Evolutionary conservation across 2,888 invertebrate genomes (phyloP).

Genomic region (Arge pagana): DNA sequence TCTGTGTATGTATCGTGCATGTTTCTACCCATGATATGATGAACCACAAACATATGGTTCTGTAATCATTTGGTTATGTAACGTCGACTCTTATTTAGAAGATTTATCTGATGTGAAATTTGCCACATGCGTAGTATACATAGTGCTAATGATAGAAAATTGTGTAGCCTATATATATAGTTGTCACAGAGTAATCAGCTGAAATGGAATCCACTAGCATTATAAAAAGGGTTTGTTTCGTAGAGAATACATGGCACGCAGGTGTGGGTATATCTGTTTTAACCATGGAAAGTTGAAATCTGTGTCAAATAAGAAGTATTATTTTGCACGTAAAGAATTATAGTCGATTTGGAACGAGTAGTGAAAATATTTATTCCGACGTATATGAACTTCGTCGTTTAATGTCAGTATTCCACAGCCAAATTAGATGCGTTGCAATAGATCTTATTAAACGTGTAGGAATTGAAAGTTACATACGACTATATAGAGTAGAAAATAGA

Average conservation of each 20-base stretch:
- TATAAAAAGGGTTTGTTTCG: neutral
- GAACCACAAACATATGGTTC: no score
- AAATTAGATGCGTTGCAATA: constrained; percentile 20
- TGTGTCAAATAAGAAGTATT: constrained; percentile 20
- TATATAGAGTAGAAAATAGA: constrained; percentile 4
- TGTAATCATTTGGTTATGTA: no score
- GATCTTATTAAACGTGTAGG: constrained; percentile 14
- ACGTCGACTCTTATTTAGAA: no score
- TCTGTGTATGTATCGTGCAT: no score
- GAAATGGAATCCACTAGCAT: neutral
- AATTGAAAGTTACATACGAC: constrained; percentile 5
- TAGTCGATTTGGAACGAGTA: constrained; percentile 15
- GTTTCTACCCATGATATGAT: no score
- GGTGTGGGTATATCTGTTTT: constrained; percentile 17
- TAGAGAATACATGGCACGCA: constrained; percentile 1
- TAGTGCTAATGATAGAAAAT: no score
- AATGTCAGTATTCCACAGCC: constrained; percentile 23
- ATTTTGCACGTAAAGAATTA: constrained; percentile 22
- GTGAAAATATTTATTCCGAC: constrained; percentile 3
- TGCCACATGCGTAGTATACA: no score
- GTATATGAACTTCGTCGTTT: constrained; percentile 2
- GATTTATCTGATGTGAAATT: no score
- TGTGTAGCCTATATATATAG: no score
- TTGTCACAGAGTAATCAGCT: no score
- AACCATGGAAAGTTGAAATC: constrained; percentile 14